Percentiles rank a stretch among this genome's conserved stretches.
Conservation (phyloP, 35 echinoderm and acorn worm species). For the Heliocidaris tuberculata region DNA sequence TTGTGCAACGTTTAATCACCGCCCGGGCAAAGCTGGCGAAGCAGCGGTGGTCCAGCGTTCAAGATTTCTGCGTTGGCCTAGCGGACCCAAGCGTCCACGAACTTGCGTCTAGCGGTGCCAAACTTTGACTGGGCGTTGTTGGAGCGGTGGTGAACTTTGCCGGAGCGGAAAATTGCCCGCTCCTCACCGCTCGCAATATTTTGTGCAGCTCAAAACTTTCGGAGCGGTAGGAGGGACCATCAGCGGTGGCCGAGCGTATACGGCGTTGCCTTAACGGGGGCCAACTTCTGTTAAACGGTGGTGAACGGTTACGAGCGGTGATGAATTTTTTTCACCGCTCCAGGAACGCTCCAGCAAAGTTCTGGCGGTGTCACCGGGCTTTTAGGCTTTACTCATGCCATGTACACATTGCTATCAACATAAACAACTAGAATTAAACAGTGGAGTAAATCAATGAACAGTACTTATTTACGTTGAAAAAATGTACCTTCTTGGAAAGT, state of each 20-base stretch:
- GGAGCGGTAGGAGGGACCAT: conserved; percentile 42
- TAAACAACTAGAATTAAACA: no score
- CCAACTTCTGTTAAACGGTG: conserved; percentile 41
- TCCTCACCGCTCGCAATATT: conserved; percentile 45
- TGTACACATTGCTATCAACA: no score
- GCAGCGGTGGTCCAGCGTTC: conserved; percentile 33
- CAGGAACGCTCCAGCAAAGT: background rate
- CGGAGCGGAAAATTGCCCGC: conserved; percentile 26
- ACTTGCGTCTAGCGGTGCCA: conserved; percentile 42
- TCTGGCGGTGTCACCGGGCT: background rate
- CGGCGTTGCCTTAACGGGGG: conserved; percentile 39
- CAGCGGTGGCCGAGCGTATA: conserved; percentile 37
- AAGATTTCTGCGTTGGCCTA: conserved; percentile 39
- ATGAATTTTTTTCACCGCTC: conserved; percentile 15
- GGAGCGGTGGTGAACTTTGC: conserved; percentile 26
- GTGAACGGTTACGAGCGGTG: conserved; percentile 38
- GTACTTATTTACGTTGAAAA: no score
- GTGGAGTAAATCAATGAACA: no score
- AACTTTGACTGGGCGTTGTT: conserved; percentile 41
- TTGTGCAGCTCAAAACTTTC: conserved; percentile 29
- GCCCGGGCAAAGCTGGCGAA: conserved; percentile 33
- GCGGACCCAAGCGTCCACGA: conserved; percentile 34
- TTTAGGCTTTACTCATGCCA: no score
- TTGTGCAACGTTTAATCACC: conserved; percentile 36
- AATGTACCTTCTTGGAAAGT: no score